These are phyloP conservation scores for Tautogolabrus adspersus DNA, from an alignment of 2,113 vertebrate genomes.

Conservation along the genomic window DNA sequence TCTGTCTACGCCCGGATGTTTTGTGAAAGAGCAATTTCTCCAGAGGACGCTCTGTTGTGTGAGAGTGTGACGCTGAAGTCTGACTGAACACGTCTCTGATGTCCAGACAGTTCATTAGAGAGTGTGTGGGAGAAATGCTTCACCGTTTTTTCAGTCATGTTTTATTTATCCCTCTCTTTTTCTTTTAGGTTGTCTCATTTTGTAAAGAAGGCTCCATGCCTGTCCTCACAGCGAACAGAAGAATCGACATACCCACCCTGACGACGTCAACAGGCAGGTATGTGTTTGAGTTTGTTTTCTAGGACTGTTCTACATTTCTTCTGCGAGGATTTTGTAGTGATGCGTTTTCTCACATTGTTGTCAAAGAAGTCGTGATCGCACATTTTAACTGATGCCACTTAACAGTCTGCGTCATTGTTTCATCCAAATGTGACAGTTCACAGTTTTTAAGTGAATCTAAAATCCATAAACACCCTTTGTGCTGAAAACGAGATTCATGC, in stretches of 20 bases:
- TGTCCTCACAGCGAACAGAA: conserved; percentile 1
- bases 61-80: conserved; percentile 18
- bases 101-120: conserved; percentile 48
- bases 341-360: not conserved
- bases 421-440: not conserved
- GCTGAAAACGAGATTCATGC: not conserved
- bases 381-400: conserved; percentile 12
- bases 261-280: conserved; percentile 43
- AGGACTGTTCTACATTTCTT: not conserved
- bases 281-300: not conserved
- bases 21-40: conserved; percentile 21
- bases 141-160: not conserved
- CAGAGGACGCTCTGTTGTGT: conserved; percentile 22
- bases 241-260: not conserved
- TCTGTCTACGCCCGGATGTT: conserved; percentile 27
- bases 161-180: not conserved
- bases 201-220: conserved; percentile 39
- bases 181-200: conserved; percentile 25
- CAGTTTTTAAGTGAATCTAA: conserved; percentile 2
- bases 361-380: not conserved
- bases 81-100: conserved; percentile 34
- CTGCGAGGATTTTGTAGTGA: not conserved
- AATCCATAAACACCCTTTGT: conserved; percentile 15
- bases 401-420: conserved; percentile 11
- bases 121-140: conserved; percentile 46